Conservation (phyloP, 2,113 vertebrate species). For the Leucosticte australis region DNA sequence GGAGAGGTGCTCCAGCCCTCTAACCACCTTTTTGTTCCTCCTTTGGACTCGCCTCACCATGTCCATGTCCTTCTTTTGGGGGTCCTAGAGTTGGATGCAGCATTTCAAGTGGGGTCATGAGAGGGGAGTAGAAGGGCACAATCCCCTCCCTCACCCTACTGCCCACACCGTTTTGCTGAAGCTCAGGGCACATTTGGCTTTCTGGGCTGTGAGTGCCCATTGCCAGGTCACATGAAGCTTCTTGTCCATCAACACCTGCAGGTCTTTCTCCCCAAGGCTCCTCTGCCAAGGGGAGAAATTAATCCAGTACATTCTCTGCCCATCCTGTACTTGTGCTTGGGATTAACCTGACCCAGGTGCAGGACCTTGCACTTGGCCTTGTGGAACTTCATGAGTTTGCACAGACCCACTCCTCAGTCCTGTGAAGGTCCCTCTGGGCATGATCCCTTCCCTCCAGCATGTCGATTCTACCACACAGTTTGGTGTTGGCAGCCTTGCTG, state of each 20-base stretch:
- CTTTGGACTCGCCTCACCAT: background rate
- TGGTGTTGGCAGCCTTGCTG: background rate
- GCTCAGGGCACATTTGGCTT: background rate
- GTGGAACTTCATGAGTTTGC: background rate
- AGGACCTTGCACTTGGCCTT: background rate
- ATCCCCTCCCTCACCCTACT: background rate
- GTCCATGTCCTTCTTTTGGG: background rate
- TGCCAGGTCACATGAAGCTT: background rate
- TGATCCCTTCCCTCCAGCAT: background rate
- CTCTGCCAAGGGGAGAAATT: background rate
- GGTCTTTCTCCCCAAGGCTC: background rate
- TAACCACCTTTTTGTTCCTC: background rate
- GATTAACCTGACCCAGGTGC: background rate
- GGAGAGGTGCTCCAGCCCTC: background rate
- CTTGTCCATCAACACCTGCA: background rate
- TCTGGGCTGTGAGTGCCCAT: background rate
- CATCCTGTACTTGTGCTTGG: background rate
- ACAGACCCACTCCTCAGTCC: background rate
- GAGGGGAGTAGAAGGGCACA: background rate
- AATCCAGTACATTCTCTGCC: background rate
- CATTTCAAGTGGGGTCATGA: fast-evolving
- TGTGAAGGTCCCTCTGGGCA: background rate
- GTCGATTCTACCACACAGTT: fast-evolving
- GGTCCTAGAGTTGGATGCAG: background rate
- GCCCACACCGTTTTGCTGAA: background rate